Evolutionary conservation across 2,113 vertebrate genomes (phyloP).

Genomic region (Hiodon tergisus): DNA sequence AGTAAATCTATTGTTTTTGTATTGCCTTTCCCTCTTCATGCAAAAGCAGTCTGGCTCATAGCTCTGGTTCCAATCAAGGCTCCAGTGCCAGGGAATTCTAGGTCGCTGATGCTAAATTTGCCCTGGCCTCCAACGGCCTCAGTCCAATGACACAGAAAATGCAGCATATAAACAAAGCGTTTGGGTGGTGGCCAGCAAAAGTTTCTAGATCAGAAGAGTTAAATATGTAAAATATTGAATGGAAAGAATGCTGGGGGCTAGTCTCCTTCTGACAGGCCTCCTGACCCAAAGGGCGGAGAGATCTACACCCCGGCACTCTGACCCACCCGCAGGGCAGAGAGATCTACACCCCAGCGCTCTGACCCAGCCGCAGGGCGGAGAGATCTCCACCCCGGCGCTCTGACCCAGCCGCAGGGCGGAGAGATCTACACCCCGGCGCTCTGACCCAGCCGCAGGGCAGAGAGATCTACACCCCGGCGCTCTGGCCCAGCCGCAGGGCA

Average conservation of each 20-base stretch:
- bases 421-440: too few species aligned
- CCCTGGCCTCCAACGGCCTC: conserved; percentile 4
- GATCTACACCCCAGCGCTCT: too few species aligned
- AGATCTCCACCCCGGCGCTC: too few species aligned
- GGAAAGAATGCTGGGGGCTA: neutral
- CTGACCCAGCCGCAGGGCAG: too few species aligned
- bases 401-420: too few species aligned
- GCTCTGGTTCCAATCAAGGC: neutral
- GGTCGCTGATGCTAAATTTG: conserved; percentile 18
- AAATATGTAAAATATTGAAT: conserved; percentile 1
- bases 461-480: too few species aligned
- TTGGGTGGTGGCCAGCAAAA: conserved; percentile 5
- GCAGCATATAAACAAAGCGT: conserved; percentile 16
- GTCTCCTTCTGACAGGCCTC: neutral
- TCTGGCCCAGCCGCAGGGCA: too few species aligned
- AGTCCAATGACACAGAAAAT: conserved; percentile 19
- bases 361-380: too few species aligned
- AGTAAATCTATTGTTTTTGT: neutral
- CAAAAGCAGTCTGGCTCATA: neutral
- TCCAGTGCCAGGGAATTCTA: conserved; percentile 10
- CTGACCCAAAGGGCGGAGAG: too few species aligned
- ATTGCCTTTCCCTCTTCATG: neutral
- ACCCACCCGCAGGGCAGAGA: too few species aligned
- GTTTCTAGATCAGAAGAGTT: conserved; percentile 11
- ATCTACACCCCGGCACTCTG: too few species aligned